Conservation (phyloP, 2,113 vertebrate genomes). For the Synodontis membranacea region DNA sequence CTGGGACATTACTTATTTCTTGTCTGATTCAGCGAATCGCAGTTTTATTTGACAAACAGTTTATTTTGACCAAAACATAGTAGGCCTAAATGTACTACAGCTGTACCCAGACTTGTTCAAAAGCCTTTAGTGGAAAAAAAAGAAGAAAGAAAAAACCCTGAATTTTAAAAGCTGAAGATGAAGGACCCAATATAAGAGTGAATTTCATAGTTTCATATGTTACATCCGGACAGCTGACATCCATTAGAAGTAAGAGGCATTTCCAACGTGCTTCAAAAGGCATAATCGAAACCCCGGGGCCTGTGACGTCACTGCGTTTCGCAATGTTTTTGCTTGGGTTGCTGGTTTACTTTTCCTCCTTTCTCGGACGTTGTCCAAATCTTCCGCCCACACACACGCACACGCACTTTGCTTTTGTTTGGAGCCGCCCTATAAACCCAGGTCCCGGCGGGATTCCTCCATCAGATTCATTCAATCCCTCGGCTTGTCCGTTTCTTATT, state of each 20-base stretch:
- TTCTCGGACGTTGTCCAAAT: neutral
- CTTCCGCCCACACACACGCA: slow-evolving; percentile 15
- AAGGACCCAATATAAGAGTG: too few species aligned
- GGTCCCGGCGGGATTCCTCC: neutral
- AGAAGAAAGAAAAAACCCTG: neutral
- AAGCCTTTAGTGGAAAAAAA: neutral
- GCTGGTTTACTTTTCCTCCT: neutral
- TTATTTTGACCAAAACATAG: neutral
- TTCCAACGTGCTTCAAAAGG: slow-evolving; percentile 29
- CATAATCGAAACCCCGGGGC: slow-evolving; percentile 20
- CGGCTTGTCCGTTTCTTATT: neutral
- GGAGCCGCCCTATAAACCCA: neutral
- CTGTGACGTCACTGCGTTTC: slow-evolving; percentile 36
- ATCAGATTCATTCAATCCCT: neutral
- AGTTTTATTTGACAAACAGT: neutral
- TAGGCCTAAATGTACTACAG: neutral
- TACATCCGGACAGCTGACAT: too few species aligned
- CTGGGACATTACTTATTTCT: neutral
- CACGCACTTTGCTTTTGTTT: neutral
- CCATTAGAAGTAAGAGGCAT: neutral
- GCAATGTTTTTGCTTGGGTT: too few species aligned
- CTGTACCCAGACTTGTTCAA: neutral
- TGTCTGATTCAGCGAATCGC: neutral
- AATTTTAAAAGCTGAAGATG: neutral
- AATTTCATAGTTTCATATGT: too few species aligned